Evolutionary conservation across 2,888 invertebrate species (phyloP).

Genomic region (Volucella inflata): DNA sequence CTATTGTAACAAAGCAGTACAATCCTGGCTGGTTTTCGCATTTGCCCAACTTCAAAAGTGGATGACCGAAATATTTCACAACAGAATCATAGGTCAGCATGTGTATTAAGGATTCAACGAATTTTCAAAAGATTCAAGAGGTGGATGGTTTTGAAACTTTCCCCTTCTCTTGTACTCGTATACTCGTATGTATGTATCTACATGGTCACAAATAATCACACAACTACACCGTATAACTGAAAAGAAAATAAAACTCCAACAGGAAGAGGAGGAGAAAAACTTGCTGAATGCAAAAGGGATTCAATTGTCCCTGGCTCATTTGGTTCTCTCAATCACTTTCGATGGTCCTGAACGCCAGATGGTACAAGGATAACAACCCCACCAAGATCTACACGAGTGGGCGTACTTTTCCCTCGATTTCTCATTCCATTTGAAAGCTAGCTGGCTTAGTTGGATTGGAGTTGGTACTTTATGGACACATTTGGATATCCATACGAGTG

Average conservation of each 20-base stretch:
- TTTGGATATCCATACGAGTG: background rate
- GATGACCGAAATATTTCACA: constrained; percentile 70
- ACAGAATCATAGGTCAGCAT: constrained; percentile 67
- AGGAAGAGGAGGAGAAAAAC: constrained; percentile 16
- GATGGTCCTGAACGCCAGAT: constrained; percentile 76
- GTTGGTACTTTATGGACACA: constrained; percentile 28
- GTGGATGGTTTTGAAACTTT: constrained; percentile 34
- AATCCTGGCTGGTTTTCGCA: constrained; percentile 22
- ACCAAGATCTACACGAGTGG: background rate
- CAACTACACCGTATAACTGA: constrained; percentile 1
- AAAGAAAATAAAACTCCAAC: constrained; percentile 28
- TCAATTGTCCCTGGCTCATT: constrained; percentile 76
- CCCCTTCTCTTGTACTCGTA: background rate
- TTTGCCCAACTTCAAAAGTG: constrained; percentile 51
- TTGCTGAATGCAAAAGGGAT: constrained; percentile 58
- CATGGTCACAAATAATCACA: constrained; percentile 17
- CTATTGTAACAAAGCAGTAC: constrained; percentile 11
- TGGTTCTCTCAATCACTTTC: constrained; percentile 76
- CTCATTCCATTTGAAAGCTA: constrained; percentile 35
- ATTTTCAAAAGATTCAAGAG: constrained; percentile 16
- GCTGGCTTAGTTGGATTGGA: constrained; percentile 36
- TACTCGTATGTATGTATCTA: background rate
- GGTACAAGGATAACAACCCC: constrained; percentile 74
- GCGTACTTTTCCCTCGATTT: constrained; percentile 4
- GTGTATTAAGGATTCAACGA: constrained; percentile 18